Evolutionary conservation across 53 echinoderm and acorn worm species (phyloP), one percentile per base, ranked within the genome.

Genomic region (Crossaster papposus): DNA sequence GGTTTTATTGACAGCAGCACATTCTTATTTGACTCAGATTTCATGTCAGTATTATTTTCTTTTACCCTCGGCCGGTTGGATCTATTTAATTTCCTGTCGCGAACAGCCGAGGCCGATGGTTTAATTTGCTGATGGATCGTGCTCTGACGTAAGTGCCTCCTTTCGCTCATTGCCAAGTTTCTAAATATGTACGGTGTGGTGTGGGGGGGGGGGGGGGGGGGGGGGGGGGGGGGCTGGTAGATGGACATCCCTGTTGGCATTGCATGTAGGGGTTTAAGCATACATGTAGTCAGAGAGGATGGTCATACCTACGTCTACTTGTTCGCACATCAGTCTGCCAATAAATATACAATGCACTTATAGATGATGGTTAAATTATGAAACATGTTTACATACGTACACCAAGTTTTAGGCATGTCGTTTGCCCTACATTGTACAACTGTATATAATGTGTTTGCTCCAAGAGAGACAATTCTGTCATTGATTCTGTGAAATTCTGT

Each of bases 41-140:
- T 58, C 54, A 63, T 81, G 81, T 81, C 81, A 81, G 58, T 31
- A 81, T 34, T 54, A 54, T 80, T 80, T n/a, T n/a, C n/a, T n/a
- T n/a, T n/a, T n/a, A n/a, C n/a, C n/a, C 64, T 81, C 58, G 30
- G 83, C 68, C 70, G 44, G 70, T 83, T 68, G 83, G 83, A 83
- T 83, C 70, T 83, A 83, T 83, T 83, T 83, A 83, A 83, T 83
- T 83, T 83, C 83, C 83, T 83, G 83, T 83, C 83, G 14, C 36
- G 83, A 28, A 83, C 83, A 68, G 83, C 83, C 83, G 65, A 83
- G 65, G 83, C 68, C 70, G 29, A 58, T 28, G 37, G 70, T 23
- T 83, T 83, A 83, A 83, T 83, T 83, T 83, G 83, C 70, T 83
- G 83, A 83, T 83, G 83, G 83, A 83, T 26, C 44, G 83, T 26